These are phyloP conservation scores for Aramus guarauna DNA, from an alignment of 2,113 vertebrate species.

Conservation along the genomic window DNA sequence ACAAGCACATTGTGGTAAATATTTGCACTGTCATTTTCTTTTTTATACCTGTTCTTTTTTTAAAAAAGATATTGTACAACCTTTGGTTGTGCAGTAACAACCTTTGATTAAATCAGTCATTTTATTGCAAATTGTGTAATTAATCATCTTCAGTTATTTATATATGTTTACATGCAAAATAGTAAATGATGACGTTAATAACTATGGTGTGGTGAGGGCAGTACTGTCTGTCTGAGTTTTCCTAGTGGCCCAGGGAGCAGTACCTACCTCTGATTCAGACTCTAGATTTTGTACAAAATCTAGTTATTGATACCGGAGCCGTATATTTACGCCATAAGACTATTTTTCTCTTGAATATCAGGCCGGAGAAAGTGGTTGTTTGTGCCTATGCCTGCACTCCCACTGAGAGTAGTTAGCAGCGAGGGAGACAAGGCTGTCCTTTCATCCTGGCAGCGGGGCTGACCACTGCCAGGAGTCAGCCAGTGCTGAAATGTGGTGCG, in stretches of 20 bases:
- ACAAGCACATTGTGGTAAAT: background rate
- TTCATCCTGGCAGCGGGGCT: background rate
- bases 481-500: background rate
- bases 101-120: background rate
- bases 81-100: background rate
- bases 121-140: background rate
- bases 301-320: background rate
- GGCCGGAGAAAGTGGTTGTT: background rate
- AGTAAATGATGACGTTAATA: background rate
- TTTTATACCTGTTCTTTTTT: background rate
- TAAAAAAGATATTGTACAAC: background rate
- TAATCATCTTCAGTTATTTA: background rate
- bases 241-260: background rate
- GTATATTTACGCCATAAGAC: background rate
- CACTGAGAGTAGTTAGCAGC: background rate
- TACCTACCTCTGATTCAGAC: background rate
- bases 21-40: background rate
- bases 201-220: background rate
- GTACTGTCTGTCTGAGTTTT: background rate
- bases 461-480: background rate
- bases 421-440: background rate
- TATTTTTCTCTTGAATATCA: background rate
- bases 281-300: background rate
- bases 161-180: background rate
- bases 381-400: background rate